Percentiles rank a stretch among this genome's conserved stretches.
These are phyloP conservation scores for Aptenodytes patagonicus DNA, from an alignment of 2,113 vertebrate genomes.

Conservation along the genomic window DNA sequence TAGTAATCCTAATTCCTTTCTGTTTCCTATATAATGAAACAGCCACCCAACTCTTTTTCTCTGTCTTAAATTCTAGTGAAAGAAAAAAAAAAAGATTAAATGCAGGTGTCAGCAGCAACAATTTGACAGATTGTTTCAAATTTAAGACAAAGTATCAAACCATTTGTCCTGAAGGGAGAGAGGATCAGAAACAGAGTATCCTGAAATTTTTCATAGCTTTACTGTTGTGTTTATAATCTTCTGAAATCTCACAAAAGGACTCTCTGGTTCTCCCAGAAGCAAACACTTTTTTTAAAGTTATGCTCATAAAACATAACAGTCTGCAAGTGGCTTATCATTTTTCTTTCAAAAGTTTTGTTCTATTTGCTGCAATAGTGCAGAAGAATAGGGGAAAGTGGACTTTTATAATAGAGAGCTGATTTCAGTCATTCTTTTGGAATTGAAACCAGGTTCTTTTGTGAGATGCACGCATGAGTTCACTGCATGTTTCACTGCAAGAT, in stretches of 20 bases:
- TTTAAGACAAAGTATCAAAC: neutral
- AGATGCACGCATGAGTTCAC: neutral
- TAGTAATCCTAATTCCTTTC: neutral
- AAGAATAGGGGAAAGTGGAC: neutral
- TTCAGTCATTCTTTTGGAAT: neutral
- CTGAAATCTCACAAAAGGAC: neutral
- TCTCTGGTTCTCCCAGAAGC: neutral
- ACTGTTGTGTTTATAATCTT: neutral
- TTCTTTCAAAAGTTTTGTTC: neutral
- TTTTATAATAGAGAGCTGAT: neutral
- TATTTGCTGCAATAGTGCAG: neutral
- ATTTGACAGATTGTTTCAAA: neutral
- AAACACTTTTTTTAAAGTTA: neutral
- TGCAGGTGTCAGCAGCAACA: neutral
- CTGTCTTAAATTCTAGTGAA: neutral
- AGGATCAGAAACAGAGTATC: neutral
- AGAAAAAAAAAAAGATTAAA: neutral
- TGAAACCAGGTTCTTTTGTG: neutral
- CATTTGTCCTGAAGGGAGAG: neutral
- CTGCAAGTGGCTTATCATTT: neutral
- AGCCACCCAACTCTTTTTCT: neutral
- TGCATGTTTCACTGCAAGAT: neutral
- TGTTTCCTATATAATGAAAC: neutral
- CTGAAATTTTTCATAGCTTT: neutral
- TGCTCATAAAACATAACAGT: neutral